These are phyloP conservation scores for Clanis bilineata DNA, from an alignment of 2,888 invertebrate species.

Conservation along the genomic window DNA sequence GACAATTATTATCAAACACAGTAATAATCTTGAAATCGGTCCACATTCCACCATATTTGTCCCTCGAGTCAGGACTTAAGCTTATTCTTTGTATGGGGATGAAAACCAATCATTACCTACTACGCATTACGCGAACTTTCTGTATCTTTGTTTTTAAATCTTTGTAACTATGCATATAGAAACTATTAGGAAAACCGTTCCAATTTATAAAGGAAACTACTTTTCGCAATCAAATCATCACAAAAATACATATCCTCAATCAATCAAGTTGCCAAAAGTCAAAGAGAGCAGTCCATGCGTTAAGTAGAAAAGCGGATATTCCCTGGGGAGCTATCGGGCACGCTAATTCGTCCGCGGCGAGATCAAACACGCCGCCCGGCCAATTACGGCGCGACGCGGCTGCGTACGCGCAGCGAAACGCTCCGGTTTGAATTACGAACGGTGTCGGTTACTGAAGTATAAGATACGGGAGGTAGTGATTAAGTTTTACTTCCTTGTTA, in stretches of 20 bases:
- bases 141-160: no score
- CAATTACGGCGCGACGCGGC: constrained; percentile 50
- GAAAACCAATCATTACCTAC: no score
- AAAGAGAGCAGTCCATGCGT: not conserved
- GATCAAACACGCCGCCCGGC: constrained; percentile 63
- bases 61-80: no score
- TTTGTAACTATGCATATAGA: no score
- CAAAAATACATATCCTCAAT: not conserved
- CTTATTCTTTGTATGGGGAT: no score
- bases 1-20: no score
- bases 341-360: constrained; percentile 70
- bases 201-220: not conserved
- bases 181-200: not conserved
- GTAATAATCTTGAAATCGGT: no score
- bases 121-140: no score
- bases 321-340: constrained; percentile 38
- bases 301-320: constrained; percentile 35
- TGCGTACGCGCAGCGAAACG: constrained; percentile 66
- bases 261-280: constrained; percentile 5
- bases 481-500: not conserved
- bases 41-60: no score
- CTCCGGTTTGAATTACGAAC: constrained; percentile 56
- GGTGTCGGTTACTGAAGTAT: constrained; percentile 31
- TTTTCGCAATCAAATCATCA: not conserved
- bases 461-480: constrained; percentile 19